Evolutionary conservation across 1,140 invertebrate genomes (phyloP).

Genomic region (Mycetomoellerius zeteki): DNA sequence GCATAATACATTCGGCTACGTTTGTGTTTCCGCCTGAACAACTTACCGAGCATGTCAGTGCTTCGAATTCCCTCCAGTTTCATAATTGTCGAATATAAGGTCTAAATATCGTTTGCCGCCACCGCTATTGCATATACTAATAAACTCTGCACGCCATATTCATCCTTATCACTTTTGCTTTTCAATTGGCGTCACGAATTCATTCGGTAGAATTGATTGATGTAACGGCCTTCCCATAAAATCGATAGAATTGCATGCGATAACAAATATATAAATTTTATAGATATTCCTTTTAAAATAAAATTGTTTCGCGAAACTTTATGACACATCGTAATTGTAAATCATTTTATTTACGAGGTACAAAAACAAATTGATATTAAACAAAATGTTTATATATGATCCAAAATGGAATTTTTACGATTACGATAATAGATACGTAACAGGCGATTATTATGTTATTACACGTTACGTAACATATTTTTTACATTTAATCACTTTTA

Average conservation of each 20-base stretch:
- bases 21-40: conserved; percentile 40
- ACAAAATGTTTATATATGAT: not conserved
- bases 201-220: conserved; percentile 1
- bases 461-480: not conserved
- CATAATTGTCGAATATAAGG: conserved; percentile 40
- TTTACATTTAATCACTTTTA: not conserved
- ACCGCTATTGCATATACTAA: not conserved
- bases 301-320: not conserved
- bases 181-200: not conserved
- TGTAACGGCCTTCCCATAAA: not conserved
- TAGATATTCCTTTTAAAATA: conserved; percentile 24
- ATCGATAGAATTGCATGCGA: not conserved
- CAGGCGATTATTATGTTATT: not conserved
- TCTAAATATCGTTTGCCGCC: conserved; percentile 13
- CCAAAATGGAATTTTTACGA: not conserved
- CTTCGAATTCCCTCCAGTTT: not conserved
- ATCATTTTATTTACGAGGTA: conserved; percentile 20
- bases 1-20: conserved; percentile 44
- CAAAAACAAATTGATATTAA: conserved; percentile 27
- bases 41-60: conserved; percentile 10
- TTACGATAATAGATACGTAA: not conserved
- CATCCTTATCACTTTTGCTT: conserved; percentile 10
- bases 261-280: conserved; percentile 34
- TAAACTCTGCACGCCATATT: not conserved
- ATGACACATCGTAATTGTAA: conserved; percentile 13